These are phyloP conservation scores for Macropis europaea DNA, from an alignment of 2,888 invertebrate genomes.

Conservation along the genomic window DNA sequence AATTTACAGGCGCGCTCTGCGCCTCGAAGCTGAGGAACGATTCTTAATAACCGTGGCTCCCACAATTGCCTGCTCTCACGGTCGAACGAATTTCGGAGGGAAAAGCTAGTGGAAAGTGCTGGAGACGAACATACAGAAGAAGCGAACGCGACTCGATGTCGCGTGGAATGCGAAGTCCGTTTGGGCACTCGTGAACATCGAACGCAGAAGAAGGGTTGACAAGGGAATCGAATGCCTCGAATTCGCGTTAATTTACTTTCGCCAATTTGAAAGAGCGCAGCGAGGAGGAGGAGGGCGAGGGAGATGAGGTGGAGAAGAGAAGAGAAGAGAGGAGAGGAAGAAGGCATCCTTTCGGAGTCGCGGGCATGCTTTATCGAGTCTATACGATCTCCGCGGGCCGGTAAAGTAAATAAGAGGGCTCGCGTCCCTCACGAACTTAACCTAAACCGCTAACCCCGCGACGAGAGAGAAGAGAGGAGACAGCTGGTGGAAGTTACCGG, in stretches of 20 bases:
- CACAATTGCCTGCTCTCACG: too few relatives aligned
- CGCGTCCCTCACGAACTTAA: slow-evolving; percentile 69
- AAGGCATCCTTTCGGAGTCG: slow-evolving; percentile 55
- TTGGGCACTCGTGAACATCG: slow-evolving; percentile 29
- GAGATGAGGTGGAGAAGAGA: not conserved
- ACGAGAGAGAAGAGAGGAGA: not conserved
- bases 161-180: slow-evolving; percentile 21
- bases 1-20: too few relatives aligned
- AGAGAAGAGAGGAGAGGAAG: not conserved
- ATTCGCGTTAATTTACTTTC: slow-evolving; percentile 64
- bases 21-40: too few relatives aligned
- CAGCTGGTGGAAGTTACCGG: not conserved
- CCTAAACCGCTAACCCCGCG: slow-evolving; percentile 69
- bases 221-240: slow-evolving; percentile 47
- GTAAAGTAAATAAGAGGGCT: slow-evolving; percentile 73
- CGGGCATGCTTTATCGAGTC: slow-evolving; percentile 64
- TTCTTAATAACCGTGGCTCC: too few relatives aligned
- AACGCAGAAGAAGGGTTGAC: slow-evolving; percentile 7
- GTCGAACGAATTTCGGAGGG: too few relatives aligned
- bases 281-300: not conserved
- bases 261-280: slow-evolving; percentile 43
- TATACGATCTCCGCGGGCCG: slow-evolving; percentile 66
- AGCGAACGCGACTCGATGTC: too few relatives aligned
- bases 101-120: too few relatives aligned
- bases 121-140: too few relatives aligned